Conservation (phyloP, 1,140 invertebrate genomes). For the Mylabris phalerata region DNA sequence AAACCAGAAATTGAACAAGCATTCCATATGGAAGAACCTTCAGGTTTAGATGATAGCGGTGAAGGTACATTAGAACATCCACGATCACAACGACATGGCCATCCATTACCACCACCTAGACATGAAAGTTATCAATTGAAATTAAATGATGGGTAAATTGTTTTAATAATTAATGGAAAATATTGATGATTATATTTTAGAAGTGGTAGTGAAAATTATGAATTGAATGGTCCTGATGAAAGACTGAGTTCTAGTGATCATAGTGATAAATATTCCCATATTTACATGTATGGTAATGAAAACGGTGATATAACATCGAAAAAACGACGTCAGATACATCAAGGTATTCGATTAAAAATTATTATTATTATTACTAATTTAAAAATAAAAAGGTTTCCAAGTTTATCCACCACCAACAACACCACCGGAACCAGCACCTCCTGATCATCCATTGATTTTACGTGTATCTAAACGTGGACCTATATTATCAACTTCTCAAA, state of each 20-base stretch:
- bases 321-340: constrained; percentile 28
- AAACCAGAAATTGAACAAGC: constrained; percentile 92
- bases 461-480: constrained; percentile 24
- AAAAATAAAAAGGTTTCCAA: constrained; percentile 57
- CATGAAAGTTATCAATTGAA: constrained; percentile 65
- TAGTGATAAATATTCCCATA: constrained; percentile 57
- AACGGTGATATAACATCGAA: constrained; percentile 38
- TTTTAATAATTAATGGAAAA: not conserved
- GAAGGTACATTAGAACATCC: constrained; percentile 65
- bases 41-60: constrained; percentile 57
- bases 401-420: constrained; percentile 75
- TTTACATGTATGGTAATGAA: constrained; percentile 41
- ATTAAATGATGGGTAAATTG: constrained; percentile 54
- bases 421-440: constrained; percentile 73
- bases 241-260: constrained; percentile 56
- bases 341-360: constrained; percentile 17
- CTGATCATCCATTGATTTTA: constrained; percentile 52
- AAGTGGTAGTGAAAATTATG: constrained; percentile 77
- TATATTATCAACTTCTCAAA: constrained; percentile 52
- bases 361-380: too few relatives aligned
- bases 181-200: constrained; percentile 40
- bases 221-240: constrained; percentile 50
- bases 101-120: constrained; percentile 55
- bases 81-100: constrained; percentile 40
- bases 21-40: constrained; percentile 81